Evolutionary conservation across 1,140 invertebrate genomes (phyloP), one percentile per base, ranked within the genome.

Genomic region (Copidosoma floridanum): DNA sequence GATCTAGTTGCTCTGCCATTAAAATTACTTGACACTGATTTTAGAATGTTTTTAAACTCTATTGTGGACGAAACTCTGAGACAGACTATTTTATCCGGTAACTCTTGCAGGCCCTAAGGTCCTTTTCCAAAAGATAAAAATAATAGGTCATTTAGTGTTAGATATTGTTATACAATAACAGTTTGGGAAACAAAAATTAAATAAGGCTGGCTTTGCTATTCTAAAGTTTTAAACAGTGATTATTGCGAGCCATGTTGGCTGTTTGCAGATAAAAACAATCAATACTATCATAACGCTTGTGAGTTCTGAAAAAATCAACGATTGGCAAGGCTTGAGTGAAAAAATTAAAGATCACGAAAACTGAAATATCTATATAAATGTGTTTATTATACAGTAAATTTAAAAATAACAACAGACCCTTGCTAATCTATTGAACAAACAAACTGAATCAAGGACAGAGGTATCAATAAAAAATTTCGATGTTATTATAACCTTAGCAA

Each of bases 381-480:
- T 72, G 65, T 52, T 59, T 63, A 53, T 41, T 61, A 41, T 67
- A 59, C 47, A 64, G 67, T 51, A 32, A 59, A 48, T 68, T 63
- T 48, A 29, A 53, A 40, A 63, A 52, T 60, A 61, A 68, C 40
- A 65, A 68, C 63, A 68, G 65, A 26, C 64, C 57, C 47, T 65
- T 64, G 64, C 64, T 63, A 53, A 63, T 55, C 44, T 64, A 57
- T 65, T 65, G 55, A 35, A 47, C 27, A 63, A 61, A 65, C 57
- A 71, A 65, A 26, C 48, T 40, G 55, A 48, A 16, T 61, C 41
- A 48, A 63, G 57, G 58, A 43, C 47, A 50, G 51, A 65, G 54
- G 54, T 65, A 16, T 14, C 61, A 10, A 26, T 57, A 37, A 58
- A 61, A 52, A 46, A 65, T 20, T 48, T 68, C 12, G 56, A 67